Conservation (phyloP, 2,113 vertebrate species). For the Rhynchopsitta pachyrhyncha region DNA sequence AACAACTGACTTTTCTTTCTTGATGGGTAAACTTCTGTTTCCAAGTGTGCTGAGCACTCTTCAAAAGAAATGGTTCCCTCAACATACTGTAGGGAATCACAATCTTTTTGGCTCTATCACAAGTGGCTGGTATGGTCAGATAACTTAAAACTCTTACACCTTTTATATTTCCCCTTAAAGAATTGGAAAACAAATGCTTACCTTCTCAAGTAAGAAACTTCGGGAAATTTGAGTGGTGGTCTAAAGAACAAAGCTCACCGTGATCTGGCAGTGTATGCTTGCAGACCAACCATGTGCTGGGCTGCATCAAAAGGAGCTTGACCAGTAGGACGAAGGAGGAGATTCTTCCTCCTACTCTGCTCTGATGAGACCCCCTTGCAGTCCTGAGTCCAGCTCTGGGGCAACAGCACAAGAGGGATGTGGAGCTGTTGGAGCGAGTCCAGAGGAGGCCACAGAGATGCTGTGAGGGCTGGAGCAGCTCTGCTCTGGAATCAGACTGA, state of each 20-base stretch:
- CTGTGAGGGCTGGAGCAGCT: neutral
- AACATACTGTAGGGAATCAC: neutral
- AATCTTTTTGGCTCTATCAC: neutral
- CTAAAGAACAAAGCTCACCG: neutral
- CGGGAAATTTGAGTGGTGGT: neutral
- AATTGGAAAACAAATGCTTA: neutral
- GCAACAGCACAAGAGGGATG: neutral
- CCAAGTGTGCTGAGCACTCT: no score
- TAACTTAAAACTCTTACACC: neutral
- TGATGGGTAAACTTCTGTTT: neutral
- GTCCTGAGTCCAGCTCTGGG: neutral
- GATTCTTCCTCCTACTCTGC: neutral
- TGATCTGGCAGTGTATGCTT: neutral
- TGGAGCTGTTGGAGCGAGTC: neutral
- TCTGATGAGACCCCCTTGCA: neutral
- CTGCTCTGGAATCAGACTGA: neutral
- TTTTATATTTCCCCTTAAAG: neutral
- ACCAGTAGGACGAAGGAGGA: neutral
- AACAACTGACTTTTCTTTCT: neutral
- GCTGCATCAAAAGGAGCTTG: neutral
- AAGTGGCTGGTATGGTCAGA: neutral
- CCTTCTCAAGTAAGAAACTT: neutral
- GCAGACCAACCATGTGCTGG: neutral
- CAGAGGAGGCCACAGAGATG: neutral
- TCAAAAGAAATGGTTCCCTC: neutral